phyloP scores from a whole-genome alignment of 2,888 invertebrate genomes.

The Zygaena filipendulae region DNA sequence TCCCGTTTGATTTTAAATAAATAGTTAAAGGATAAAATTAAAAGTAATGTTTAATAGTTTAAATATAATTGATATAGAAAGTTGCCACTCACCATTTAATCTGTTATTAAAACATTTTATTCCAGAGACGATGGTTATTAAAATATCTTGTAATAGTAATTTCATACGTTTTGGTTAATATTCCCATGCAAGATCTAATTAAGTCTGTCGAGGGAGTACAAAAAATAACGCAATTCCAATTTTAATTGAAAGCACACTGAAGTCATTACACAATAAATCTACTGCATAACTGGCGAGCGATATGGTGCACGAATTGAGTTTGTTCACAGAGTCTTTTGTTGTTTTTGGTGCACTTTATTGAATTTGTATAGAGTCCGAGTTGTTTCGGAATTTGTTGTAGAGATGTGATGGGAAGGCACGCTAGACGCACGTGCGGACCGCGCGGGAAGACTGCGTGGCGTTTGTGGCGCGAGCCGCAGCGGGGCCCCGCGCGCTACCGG shows the following conservation, averaged over 20 bases:
- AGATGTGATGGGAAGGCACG: conserved; percentile 37
- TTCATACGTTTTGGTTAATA: conserved; percentile 42
- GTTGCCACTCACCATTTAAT: conserved; percentile 50
- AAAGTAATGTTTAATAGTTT: no score
- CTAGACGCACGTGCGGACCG: conserved; percentile 60
- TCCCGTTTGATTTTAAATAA: no score
- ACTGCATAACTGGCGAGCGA: conserved; percentile 22
- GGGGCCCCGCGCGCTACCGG: conserved; percentile 32
- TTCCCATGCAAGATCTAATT: conserved; percentile 50
- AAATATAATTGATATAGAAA: conserved; percentile 19
- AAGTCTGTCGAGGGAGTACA: conserved; percentile 45
- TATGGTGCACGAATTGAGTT: conserved; percentile 28
- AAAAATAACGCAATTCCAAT: conserved; percentile 53
- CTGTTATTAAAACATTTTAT: conserved; percentile 36
- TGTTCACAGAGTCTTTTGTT: conserved; percentile 24
- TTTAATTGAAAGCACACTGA: conserved; percentile 48
- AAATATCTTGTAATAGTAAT: no score
- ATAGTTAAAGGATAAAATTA: no score
- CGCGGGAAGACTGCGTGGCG: conserved; percentile 70
- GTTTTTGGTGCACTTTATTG: conserved; percentile 33
- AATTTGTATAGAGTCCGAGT: conserved; percentile 31
- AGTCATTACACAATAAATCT: conserved; percentile 33
- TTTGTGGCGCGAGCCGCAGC: conserved; percentile 39
- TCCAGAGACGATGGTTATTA: no score
- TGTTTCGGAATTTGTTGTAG: conserved; percentile 37